A percentile compares a stretch with the other conserved stretches of the same genome.
These are phyloP conservation scores for Yasuhikotakia modesta DNA, from an alignment of 2,797 vertebrate species.

Conservation along the genomic window DNA sequence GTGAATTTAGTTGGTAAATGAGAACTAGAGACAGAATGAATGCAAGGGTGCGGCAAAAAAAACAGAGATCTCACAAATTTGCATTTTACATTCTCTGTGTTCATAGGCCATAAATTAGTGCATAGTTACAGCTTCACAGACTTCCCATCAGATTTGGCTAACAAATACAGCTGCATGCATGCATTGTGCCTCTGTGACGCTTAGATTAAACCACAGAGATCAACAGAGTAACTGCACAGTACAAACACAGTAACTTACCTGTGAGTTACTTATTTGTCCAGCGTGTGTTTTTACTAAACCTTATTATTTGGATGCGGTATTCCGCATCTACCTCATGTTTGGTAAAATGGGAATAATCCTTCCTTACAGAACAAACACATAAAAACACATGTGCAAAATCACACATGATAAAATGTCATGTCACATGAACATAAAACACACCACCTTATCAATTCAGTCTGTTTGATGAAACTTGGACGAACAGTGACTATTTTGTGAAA, in stretches of 20 bases:
- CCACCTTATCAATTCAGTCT: too few relatives aligned
- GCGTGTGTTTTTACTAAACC: background rate
- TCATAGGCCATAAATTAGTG: conserved; percentile 34
- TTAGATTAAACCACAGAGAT: background rate
- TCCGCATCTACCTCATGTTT: too few relatives aligned
- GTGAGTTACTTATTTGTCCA: background rate
- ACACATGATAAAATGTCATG: too few relatives aligned
- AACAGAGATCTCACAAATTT: conserved; percentile 51
- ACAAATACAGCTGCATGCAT: conserved; percentile 41
- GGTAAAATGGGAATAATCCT: too few relatives aligned
- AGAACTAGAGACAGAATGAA: conserved; percentile 25
- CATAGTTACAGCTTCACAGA: conserved; percentile 19
- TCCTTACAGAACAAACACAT: too few relatives aligned
- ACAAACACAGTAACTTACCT: too few relatives aligned
- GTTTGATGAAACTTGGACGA: too few relatives aligned
- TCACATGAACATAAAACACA: too few relatives aligned
- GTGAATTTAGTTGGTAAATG: conserved; percentile 39
- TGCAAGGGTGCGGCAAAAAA: conserved; percentile 12
- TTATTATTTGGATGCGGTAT: background rate
- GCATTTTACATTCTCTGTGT: conserved; percentile 44
- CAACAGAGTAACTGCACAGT: too few relatives aligned
- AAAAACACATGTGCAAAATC: too few relatives aligned
- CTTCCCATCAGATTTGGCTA: conserved; percentile 55
- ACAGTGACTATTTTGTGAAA: too few relatives aligned
- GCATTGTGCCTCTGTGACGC: background rate